A percentile compares a stretch with the other conserved stretches of the same genome.
Evolutionary conservation across 1,140 invertebrate species (phyloP).

Genomic region (Catajapyx aquilonaris): DNA sequence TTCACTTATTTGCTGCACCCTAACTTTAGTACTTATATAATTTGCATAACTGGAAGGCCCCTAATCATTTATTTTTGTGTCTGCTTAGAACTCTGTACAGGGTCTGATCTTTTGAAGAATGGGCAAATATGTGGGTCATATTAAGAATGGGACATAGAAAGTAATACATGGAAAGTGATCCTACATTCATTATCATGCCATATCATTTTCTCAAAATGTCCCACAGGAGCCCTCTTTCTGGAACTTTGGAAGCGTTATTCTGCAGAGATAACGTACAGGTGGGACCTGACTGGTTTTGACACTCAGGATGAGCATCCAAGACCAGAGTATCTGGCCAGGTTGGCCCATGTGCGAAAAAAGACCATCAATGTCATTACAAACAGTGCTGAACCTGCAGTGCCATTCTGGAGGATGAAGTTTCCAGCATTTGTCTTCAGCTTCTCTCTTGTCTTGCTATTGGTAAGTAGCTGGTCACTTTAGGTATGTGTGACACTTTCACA

Average conservation of each 20-base stretch:
- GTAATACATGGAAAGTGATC: too few species aligned
- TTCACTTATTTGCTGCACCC: too few species aligned
- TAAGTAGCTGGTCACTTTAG: slow-evolving; percentile 17
- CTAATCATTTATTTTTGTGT: too few species aligned
- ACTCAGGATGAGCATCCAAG: slow-evolving; percentile 69
- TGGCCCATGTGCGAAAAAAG: slow-evolving; percentile 45
- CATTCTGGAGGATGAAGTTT: slow-evolving; percentile 69
- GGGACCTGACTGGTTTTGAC: slow-evolving; percentile 76
- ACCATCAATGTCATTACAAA: slow-evolving; percentile 49
- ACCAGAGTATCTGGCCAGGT: slow-evolving; percentile 50
- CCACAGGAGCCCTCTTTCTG: slow-evolving; percentile 55
- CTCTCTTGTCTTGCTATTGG: slow-evolving; percentile 57
- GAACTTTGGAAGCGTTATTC: slow-evolving; percentile 91
- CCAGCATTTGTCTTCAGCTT: slow-evolving; percentile 65
- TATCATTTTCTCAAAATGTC: too few species aligned
- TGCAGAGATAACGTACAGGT: slow-evolving; percentile 71
- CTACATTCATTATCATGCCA: too few species aligned
- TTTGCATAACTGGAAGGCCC: too few species aligned
- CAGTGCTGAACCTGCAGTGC: slow-evolving; percentile 54
- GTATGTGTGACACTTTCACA: neutral
- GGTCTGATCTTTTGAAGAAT: too few species aligned
- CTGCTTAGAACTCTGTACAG: too few species aligned
- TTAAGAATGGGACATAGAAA: too few species aligned
- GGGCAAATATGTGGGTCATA: too few species aligned
- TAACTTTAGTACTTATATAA: too few species aligned